Evolutionary conservation across 2,113 vertebrate genomes (phyloP), one percentile per base, ranked within the genome.

Genomic region (Oryzias javanicus): DNA sequence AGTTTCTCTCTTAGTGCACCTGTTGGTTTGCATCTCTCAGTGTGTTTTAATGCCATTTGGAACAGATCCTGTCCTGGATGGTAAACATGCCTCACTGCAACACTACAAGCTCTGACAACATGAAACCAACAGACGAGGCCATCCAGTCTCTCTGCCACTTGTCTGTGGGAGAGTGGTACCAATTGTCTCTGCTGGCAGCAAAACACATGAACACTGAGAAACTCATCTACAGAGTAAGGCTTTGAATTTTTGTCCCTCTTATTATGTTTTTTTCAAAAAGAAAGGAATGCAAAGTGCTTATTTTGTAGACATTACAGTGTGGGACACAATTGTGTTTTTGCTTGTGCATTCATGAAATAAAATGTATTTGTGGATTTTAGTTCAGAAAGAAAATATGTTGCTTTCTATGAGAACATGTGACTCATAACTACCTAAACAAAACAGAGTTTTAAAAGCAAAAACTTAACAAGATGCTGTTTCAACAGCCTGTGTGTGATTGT

Each of bases 121-220:
- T 79, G 59, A 77, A 71, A 1, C 61, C 81, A 41, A 14, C 84
- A 2, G 88, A 85, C 20, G 35, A 1, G 1, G 55, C 68, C 4
- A 25, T 89, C 49, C 75, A 72, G 16, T 79, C 91, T 60, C 70
- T 96, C 64, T 98, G 97, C 82, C 88, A 82, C 19, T 72, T 94
- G 70, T 56, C 91, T 1, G 16, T 14, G 1, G 52, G 64, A 4
- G 67, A 92, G 15, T 89, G 87, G 87, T 94, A 89, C 67, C 89
- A 15, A 80, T 91, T 96, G 1, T 84, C 85, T 1, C 40, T 98
- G 64, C 92, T 95, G 15, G 70, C 94, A 49, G 58, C 92, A 48
- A 91, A 81, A 24, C 91, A 98, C 55, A 12, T 95, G 53, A 92
- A 94, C 75, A 0, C 66, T 35, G 81, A 92, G 55, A 83, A 79